phyloP scores from a whole-genome alignment of 37 sponge, comb jelly and placozoan genomes.

The Aphrocallistes beatrix region DNA sequence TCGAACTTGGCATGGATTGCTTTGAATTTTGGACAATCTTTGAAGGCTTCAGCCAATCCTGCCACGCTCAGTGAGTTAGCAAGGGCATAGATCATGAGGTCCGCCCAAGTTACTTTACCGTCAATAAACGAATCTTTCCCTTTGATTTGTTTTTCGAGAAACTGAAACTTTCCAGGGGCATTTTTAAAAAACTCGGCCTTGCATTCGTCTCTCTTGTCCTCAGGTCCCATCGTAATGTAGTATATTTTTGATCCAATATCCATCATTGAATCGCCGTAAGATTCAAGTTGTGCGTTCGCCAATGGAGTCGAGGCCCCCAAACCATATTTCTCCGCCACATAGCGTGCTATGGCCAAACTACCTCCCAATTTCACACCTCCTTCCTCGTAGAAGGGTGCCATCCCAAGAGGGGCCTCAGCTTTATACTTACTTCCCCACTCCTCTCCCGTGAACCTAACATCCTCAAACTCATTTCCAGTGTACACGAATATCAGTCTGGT shows the following conservation, averaged over 20 bases:
- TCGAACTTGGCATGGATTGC: neutral
- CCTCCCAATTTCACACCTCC: neutral
- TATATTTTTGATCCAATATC: neutral
- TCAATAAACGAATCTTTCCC: neutral
- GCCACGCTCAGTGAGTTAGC: neutral
- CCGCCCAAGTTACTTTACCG: no score
- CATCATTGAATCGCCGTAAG: neutral
- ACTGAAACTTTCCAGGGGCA: no score
- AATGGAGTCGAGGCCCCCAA: neutral
- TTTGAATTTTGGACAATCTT: neutral
- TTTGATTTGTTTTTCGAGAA: neutral
- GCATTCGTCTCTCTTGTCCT: conserved; percentile 8
- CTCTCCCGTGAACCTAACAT: neutral
- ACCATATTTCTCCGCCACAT: neutral
- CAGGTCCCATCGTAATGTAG: neutral
- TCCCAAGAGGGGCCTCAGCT: neutral
- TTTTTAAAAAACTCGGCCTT: neutral
- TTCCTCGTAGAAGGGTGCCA: neutral
- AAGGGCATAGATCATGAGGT: neutral
- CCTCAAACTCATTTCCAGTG: neutral
- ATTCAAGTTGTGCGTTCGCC: neutral
- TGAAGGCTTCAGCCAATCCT: neutral
- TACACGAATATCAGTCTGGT: neutral
- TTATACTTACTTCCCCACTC: neutral
- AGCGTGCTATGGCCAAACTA: neutral